Conservation (phyloP, 1,140 invertebrate genomes). For the Dendrolimus kikuchii region DNA sequence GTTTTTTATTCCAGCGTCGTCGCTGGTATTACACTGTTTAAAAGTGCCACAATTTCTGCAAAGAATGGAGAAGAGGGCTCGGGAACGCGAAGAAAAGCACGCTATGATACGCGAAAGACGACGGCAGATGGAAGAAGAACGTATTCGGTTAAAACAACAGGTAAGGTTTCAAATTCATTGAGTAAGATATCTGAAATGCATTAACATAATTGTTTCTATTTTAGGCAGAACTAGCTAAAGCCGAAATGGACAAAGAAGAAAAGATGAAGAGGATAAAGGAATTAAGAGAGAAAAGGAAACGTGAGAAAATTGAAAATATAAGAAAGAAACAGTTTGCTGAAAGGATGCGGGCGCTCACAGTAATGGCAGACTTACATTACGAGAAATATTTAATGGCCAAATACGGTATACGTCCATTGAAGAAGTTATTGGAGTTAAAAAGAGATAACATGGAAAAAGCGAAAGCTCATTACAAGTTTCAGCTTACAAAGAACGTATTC, state of each 20-base stretch:
- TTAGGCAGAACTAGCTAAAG: conserved; percentile 56
- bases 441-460: conserved; percentile 66
- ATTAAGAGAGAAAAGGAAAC: conserved; percentile 73
- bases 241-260: conserved; percentile 75
- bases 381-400: conserved; percentile 67
- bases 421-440: conserved; percentile 64
- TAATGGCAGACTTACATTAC: conserved; percentile 74
- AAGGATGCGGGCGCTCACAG: conserved; percentile 64
- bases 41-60: conserved; percentile 76
- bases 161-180: conserved; percentile 16
- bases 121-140: conserved; percentile 74
- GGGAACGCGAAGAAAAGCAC: conserved; percentile 74
- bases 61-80: conserved; percentile 76
- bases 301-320: conserved; percentile 74
- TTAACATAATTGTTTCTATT: conserved; percentile 2
- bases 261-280: conserved; percentile 72
- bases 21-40: conserved; percentile 68
- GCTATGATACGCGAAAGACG: conserved; percentile 75
- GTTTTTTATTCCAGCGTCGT: conserved; percentile 37
- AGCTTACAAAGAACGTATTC: conserved; percentile 67
- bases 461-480: conserved; percentile 56
- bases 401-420: conserved; percentile 70
- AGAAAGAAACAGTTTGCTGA: conserved; percentile 70
- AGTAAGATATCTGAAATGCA: too few relatives aligned
- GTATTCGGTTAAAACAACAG: conserved; percentile 71